These are phyloP conservation scores for Cinclus cinclus DNA, from an alignment of 2,113 vertebrate genomes.

Conservation along the genomic window DNA sequence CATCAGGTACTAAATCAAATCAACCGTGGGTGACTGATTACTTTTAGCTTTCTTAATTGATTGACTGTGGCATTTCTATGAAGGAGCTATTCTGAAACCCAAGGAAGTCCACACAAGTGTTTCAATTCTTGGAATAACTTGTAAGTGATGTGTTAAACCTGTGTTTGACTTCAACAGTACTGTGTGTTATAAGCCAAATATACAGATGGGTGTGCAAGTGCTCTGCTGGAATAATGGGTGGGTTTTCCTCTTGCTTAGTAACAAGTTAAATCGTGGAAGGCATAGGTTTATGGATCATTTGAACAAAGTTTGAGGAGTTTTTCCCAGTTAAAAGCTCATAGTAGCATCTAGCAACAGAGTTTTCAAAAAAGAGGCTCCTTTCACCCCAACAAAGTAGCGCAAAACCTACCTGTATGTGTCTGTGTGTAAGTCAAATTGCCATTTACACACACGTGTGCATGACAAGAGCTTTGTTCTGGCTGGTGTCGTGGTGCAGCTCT, in stretches of 20 bases:
- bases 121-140: slow-evolving; percentile 57
- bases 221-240: background rate
- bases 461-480: background rate
- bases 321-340: background rate
- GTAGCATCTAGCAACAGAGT: background rate
- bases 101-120: slow-evolving; percentile 52
- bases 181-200: background rate
- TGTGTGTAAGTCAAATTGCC: too few relatives aligned
- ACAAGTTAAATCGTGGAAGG: background rate
- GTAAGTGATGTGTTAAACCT: slow-evolving; percentile 38
- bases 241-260: background rate
- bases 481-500: accelerated
- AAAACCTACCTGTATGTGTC: background rate
- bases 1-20: slow-evolving; percentile 67
- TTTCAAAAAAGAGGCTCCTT: background rate
- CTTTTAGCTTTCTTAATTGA: slow-evolving; percentile 71
- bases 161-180: background rate
- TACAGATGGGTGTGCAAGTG: background rate
- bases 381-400: background rate
- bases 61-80: slow-evolving; percentile 58
- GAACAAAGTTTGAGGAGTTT: background rate
- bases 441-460: accelerated
- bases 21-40: slow-evolving; percentile 65
- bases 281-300: background rate
- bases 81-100: slow-evolving; percentile 51